These are phyloP conservation scores for Dyspetes luteomarginatus DNA, from an alignment of 2,888 invertebrate genomes.

Conservation along the genomic window DNA sequence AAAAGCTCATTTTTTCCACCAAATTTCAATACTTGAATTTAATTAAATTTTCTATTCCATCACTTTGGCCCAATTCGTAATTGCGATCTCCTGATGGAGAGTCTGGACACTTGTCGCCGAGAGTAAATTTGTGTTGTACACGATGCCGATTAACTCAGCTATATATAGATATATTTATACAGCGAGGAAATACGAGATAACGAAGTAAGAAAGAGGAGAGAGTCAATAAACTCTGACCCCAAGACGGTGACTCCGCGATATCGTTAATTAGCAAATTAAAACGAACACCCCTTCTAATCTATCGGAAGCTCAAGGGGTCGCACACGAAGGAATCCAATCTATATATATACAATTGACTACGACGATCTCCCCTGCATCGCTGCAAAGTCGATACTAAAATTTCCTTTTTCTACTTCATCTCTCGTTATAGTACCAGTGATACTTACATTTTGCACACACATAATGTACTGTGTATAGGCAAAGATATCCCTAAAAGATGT, in stretches of 20 bases:
- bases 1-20: neutral
- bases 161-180: no score
- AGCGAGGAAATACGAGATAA: neutral
- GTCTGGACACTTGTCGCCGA: neutral
- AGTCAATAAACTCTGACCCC: conserved; percentile 63
- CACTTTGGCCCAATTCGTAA: neutral
- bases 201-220: neutral
- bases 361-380: conserved; percentile 57
- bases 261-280: conserved; percentile 67
- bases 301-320: conserved; percentile 55
- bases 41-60: neutral
- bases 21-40: neutral
- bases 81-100: no score
- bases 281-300: conserved; percentile 64
- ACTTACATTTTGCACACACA: conserved; percentile 19
- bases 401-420: conserved; percentile 38
- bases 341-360: conserved; percentile 26
- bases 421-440: conserved; percentile 52
- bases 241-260: conserved; percentile 65
- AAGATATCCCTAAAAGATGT: conserved; percentile 53
- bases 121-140: neutral
- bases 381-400: conserved; percentile 48
- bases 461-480: conserved; percentile 7
- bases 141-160: conserved; percentile 20
- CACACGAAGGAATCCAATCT: conserved; percentile 18